phyloP scores from a whole-genome alignment of 2,113 vertebrate genomes.

The Chaetodon trifascialis region DNA sequence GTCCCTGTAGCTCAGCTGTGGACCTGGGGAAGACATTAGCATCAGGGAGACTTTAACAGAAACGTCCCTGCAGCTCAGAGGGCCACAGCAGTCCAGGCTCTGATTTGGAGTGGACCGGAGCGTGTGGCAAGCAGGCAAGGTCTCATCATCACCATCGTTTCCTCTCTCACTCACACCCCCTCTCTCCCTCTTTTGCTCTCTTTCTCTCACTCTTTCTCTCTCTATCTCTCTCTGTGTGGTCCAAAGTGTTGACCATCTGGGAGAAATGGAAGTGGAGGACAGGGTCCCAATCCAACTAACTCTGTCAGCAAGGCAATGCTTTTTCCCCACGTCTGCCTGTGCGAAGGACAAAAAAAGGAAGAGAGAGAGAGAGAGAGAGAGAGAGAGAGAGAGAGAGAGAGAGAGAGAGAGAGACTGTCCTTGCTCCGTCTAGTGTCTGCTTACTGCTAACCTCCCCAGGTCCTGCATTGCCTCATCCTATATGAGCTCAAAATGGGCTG shows the following conservation, averaged over 20 bases:
- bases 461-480: conserved; percentile 82
- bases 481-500: conserved; percentile 83
- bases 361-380: conserved; percentile 25
- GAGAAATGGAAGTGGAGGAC: conserved; percentile 62
- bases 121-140: conserved; percentile 62
- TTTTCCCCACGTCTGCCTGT: conserved; percentile 43
- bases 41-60: conserved; percentile 49
- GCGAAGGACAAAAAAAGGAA: conserved; percentile 36
- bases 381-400: conserved; percentile 34
- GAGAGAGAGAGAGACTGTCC: conserved; percentile 53
- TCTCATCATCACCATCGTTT: conserved; percentile 59
- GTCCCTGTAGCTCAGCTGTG: conserved; percentile 39
- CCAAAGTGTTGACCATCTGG: conserved; percentile 69
- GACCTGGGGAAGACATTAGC: conserved; percentile 69
- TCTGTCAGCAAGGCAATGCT: conserved; percentile 67
- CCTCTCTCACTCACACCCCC: conserved; percentile 21
- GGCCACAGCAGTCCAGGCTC: conserved; percentile 37
- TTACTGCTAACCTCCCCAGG: conserved; percentile 74
- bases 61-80: conserved; percentile 55
- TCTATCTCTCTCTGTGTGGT: conserved; percentile 68
- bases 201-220: conserved; percentile 50
- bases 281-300: conserved; percentile 74
- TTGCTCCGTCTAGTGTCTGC: conserved; percentile 71
- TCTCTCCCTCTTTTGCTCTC: conserved; percentile 15
- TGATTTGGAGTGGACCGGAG: conserved; percentile 32